Conservation (phyloP, 1,140 invertebrate genomes). For the Diuraphis noxia region DNA sequence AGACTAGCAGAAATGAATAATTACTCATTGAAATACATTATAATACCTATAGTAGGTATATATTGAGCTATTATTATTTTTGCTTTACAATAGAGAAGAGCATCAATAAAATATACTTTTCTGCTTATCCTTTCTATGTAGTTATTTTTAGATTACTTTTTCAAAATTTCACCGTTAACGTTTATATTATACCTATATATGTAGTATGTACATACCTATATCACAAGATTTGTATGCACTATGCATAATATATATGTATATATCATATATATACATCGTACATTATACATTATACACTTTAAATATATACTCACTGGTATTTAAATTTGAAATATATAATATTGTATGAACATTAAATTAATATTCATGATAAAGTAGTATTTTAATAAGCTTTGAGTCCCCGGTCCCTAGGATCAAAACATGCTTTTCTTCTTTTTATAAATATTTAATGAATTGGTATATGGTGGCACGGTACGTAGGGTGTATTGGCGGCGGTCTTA, state of each 20-base stretch:
- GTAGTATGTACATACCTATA: background rate
- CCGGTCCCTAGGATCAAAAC: slow-evolving; percentile 47
- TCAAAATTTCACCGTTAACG: background rate
- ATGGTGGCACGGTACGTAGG: slow-evolving; percentile 65
- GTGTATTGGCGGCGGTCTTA: slow-evolving; percentile 84
- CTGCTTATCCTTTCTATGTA: slow-evolving; percentile 21
- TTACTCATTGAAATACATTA: background rate
- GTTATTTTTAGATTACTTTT: background rate
- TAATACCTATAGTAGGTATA: background rate
- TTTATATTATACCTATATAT: background rate
- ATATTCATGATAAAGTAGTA: background rate
- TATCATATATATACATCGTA: too few relatives aligned
- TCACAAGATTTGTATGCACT: background rate
- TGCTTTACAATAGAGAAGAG: background rate
- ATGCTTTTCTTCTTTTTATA: slow-evolving; percentile 51
- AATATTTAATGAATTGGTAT: slow-evolving; percentile 53
- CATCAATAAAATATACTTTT: background rate
- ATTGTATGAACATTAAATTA: background rate
- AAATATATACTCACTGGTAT: background rate
- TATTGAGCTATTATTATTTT: background rate
- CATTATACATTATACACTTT: background rate
- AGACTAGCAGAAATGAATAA: background rate
- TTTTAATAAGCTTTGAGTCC: slow-evolving; percentile 24
- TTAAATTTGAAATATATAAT: background rate
- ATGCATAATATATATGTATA: too few relatives aligned